phyloP scores from a whole-genome alignment of 2,797 vertebrate genomes.

The Rhabdomys pumilio region DNA sequence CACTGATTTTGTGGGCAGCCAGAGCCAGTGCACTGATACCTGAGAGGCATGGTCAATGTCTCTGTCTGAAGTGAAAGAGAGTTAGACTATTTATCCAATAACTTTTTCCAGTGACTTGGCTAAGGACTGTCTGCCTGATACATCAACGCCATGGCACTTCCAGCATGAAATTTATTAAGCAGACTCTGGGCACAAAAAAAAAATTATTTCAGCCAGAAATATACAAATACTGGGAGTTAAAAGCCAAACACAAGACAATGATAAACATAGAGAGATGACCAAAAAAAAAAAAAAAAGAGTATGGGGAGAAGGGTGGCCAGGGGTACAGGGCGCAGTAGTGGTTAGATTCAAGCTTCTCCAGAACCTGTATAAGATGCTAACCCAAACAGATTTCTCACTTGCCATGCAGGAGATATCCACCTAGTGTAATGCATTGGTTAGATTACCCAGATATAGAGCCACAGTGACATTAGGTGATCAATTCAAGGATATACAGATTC shows the following conservation, averaged over 20 bases:
- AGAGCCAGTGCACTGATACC: not conserved
- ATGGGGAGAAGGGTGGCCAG: not conserved
- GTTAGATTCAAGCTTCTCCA: not conserved
- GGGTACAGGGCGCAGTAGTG: not conserved
- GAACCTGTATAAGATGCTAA: not conserved
- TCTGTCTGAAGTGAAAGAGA: not conserved
- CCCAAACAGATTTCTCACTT: not conserved
- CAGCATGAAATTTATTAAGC: not conserved
- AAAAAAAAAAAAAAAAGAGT: not conserved
- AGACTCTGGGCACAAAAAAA: not conserved
- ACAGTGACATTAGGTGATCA: not conserved
- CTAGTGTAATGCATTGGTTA: not conserved
- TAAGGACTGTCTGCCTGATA: not conserved
- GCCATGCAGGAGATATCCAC: not conserved
- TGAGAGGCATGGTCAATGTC: not conserved
- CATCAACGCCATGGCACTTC: not conserved
- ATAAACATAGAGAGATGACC: not conserved
- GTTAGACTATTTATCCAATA: too few relatives aligned
- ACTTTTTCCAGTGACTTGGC: not conserved
- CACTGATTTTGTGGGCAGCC: not conserved
- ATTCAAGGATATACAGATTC: not conserved
- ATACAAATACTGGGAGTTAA: not conserved
- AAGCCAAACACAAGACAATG: slow-evolving; percentile 4
- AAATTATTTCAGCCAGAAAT: not conserved
- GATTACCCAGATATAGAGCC: not conserved